Evolutionary conservation across 2,888 invertebrate species (phyloP).

Genomic region (Agelastica alni): DNA sequence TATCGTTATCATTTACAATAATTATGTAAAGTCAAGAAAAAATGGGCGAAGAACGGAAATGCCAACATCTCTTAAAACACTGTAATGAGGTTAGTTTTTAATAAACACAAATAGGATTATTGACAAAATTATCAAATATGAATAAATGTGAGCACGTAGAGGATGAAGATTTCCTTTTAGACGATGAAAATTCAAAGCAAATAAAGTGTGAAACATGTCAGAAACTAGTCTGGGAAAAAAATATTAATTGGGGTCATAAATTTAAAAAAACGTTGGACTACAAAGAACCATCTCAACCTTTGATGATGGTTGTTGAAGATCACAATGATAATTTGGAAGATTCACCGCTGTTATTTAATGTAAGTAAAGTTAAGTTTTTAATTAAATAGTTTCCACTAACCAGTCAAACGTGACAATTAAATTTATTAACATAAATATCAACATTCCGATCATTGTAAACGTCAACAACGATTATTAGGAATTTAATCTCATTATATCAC

Average conservation of each 20-base stretch:
- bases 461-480: too few species aligned
- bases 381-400: too few species aligned
- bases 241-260: slow-evolving; percentile 24
- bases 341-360: slow-evolving; percentile 52
- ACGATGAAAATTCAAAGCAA: slow-evolving; percentile 49
- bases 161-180: slow-evolving; percentile 51
- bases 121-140: slow-evolving; percentile 14
- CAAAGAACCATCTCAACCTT: slow-evolving; percentile 22
- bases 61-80: neutral
- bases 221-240: slow-evolving; percentile 19
- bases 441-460: too few species aligned
- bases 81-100: slow-evolving; percentile 2
- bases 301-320: slow-evolving; percentile 36
- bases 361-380: too few species aligned
- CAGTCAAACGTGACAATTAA: too few species aligned
- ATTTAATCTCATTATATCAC: too few species aligned
- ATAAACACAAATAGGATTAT: neutral
- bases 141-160: slow-evolving; percentile 27
- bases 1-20: too few species aligned
- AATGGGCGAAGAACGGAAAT: too few species aligned
- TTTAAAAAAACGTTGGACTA: slow-evolving; percentile 10
- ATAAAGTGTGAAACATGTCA: slow-evolving; percentile 35
- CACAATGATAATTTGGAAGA: slow-evolving; percentile 49
- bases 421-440: too few species aligned
- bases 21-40: too few species aligned